A percentile compares a stretch with the other conserved stretches of the same genome.
Conservation (phyloP, 2,113 vertebrate genomes). For the Cephalophus harveyi region DNA sequence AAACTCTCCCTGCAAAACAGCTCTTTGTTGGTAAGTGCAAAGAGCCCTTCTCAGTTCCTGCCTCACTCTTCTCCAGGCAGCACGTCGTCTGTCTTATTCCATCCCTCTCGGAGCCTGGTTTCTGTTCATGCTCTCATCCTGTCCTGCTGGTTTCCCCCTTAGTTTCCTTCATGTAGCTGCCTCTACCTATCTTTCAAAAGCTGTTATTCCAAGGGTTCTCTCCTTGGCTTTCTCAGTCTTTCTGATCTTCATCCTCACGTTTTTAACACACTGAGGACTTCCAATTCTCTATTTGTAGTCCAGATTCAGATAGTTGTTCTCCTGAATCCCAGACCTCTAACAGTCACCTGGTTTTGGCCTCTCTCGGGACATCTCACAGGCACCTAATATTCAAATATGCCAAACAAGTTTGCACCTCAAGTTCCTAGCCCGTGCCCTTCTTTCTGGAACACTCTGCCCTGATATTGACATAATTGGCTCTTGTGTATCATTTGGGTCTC, state of each 20-base stretch:
- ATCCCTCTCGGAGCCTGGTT: not conserved
- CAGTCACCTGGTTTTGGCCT: not conserved
- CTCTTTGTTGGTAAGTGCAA: not conserved
- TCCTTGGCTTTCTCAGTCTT: not conserved
- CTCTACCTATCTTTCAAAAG: not conserved
- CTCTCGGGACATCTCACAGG: not conserved
- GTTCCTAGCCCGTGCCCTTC: not conserved
- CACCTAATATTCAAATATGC: not conserved
- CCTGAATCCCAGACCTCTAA: not conserved
- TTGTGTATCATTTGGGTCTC: not conserved
- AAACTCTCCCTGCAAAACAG: not conserved
- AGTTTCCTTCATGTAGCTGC: not conserved
- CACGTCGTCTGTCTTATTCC: too few relatives aligned
- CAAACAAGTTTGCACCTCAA: not conserved
- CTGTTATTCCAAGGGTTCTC: not conserved
- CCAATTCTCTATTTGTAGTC: not conserved
- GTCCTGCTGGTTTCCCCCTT: not conserved
- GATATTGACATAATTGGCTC: fast-evolving
- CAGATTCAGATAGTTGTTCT: not conserved
- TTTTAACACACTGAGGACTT: not conserved
- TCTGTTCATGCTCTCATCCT: too few relatives aligned
- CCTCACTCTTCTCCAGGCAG: not conserved
- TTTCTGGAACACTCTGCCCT: not conserved
- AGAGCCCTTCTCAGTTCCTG: not conserved
- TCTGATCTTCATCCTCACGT: not conserved